Base-by-base conservation (phyloP, 2,888 invertebrate species). In the Zele albiditarsus region DNA sequence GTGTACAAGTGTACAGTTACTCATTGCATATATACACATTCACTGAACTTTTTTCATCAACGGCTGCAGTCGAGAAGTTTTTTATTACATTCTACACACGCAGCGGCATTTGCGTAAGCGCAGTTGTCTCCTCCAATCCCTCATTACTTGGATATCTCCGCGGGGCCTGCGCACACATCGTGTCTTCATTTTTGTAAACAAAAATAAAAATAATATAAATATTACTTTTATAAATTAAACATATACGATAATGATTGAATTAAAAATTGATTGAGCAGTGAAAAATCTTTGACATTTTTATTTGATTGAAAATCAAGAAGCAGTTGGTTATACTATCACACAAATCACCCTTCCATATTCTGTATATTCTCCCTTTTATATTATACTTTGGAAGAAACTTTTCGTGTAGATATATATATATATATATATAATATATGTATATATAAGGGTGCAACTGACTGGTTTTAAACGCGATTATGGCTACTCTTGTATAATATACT, bases 401-500 rank as follows among this genome's bases (percentile, higher is more conserved):
- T 46, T 6, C 3, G 46, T 46, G n/a, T 16, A 5, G 6, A 8
- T 33, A 8, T 3, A 8, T 33, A 33, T 33, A 14, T 53, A 53
- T 20, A 23, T 53, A 25, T 38, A 42, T 28, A 70, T 70, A 20
- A 69, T 49, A 12, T n/a, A 20, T 70, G 38, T 28, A 49, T 49
- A 25, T 46, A 28, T 42, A 46, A 62, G 49, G 27, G 58, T 70
- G 42, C 62, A 62, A 60, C 74, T 71, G 68, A 73, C 72, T 72
- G 77, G 84, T 82, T 86, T 86, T 84, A 86, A 87, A 87, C 82
- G 81, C 84, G 86, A 88, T 88, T 87, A 88, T 62, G 53, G 82
- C 77, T 70, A 76, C 72, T 77, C 77, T 53, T 77, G 76, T 80
- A 79, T 83, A 81, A 84, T 80, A 79, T 79, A 81, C 76, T 78